A percentile compares a stretch with the other conserved stretches of the same genome.
phyloP scores from a whole-genome alignment of 2,797 vertebrate species.

The Muscicapa comitata region DNA sequence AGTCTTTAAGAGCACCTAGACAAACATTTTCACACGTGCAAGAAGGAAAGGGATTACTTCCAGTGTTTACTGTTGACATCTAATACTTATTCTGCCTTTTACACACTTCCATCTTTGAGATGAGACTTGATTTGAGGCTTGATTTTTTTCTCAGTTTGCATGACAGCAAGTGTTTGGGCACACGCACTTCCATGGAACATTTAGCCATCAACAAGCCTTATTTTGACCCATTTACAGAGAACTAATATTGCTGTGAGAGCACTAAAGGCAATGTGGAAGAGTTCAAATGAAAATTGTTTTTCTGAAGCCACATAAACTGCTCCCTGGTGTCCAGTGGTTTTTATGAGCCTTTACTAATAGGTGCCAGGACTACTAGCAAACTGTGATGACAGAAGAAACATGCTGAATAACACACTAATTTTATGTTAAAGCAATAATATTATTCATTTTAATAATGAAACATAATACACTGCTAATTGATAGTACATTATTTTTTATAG shows the following conservation, averaged over 20 bases:
- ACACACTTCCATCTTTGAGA: background rate
- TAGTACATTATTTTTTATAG: background rate
- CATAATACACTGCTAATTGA: background rate
- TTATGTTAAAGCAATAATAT: constrained; percentile 7
- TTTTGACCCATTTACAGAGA: constrained; percentile 38
- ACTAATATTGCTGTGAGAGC: background rate
- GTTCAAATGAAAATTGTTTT: constrained; percentile 42
- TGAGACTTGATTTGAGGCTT: background rate
- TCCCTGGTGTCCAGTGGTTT: background rate
- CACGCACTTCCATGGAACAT: background rate
- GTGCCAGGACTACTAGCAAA: background rate
- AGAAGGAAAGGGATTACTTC: background rate
- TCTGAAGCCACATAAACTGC: constrained; percentile 3
- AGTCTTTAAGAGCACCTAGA: background rate
- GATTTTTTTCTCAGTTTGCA: background rate
- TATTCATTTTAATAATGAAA: constrained; percentile 47
- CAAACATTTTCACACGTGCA: background rate
- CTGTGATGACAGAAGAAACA: background rate
- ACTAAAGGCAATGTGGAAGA: background rate
- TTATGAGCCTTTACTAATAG: constrained; percentile 23
- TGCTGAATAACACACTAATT: background rate
- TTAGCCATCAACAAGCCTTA: background rate
- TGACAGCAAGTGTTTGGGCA: background rate
- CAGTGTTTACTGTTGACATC: background rate
- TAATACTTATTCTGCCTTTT: background rate